phyloP scores from a whole-genome alignment of 2,888 invertebrate species.

The Cheilosia pagana region DNA sequence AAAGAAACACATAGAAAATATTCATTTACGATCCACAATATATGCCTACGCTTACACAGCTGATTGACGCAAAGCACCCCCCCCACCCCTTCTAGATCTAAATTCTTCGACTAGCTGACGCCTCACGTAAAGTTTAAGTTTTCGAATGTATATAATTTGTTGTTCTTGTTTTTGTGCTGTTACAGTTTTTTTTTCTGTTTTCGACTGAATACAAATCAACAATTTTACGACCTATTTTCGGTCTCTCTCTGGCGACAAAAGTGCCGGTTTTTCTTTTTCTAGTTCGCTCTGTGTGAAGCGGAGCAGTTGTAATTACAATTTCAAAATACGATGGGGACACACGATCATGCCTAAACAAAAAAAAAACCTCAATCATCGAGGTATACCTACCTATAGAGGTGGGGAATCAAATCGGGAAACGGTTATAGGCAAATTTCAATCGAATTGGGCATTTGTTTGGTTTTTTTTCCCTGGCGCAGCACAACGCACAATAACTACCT shows the following conservation, averaged over 20 bases:
- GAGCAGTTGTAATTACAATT: constrained; percentile 61
- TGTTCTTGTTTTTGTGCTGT: constrained; percentile 22
- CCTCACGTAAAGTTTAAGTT: constrained; percentile 47
- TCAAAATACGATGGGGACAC: constrained; percentile 44
- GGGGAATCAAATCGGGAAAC: constrained; percentile 24
- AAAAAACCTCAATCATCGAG: constrained; percentile 28
- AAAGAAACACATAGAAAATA: constrained; percentile 1
- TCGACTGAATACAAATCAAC: constrained; percentile 53
- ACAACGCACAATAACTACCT: not conserved
- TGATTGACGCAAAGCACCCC: constrained; percentile 64
- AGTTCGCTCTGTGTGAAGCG: constrained; percentile 25
- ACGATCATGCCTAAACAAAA: constrained; percentile 37
- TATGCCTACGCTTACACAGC: constrained; percentile 56
- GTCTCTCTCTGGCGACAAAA: constrained; percentile 37
- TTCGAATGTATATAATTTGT: constrained; percentile 13
- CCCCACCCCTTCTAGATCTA: constrained; percentile 34
- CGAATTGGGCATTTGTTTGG: constrained; percentile 9
- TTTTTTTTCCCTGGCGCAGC: constrained; percentile 9
- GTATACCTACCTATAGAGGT: constrained; percentile 20
- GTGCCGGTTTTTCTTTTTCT: constrained; percentile 3
- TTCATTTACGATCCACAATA: constrained; percentile 23
- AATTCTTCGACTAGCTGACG: constrained; percentile 58
- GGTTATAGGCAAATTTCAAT: constrained; percentile 10
- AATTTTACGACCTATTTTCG: constrained; percentile 66
- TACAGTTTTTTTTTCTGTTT: constrained; percentile 38